Conservation (phyloP, 2,888 invertebrate species). For the Choreutis nemorana region DNA sequence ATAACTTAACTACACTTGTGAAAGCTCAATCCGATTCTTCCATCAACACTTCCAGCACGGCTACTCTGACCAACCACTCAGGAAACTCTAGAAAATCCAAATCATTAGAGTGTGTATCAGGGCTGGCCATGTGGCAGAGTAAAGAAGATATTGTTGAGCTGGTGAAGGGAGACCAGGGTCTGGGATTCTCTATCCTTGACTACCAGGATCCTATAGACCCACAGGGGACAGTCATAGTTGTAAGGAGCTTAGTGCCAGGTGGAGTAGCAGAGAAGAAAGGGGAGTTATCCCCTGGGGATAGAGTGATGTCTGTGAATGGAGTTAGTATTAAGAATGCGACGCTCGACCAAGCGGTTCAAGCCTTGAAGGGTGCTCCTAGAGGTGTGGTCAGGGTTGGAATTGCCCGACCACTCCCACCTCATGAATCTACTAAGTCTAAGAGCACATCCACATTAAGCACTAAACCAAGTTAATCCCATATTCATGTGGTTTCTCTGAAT, state of each 20-base stretch:
- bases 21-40: constrained; percentile 97
- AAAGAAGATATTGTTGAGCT: constrained; percentile 92
- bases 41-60: constrained; percentile 86
- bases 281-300: constrained; percentile 93
- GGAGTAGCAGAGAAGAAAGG: constrained; percentile 97
- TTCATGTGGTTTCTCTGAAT: constrained; percentile 19
- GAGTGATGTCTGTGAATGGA: constrained; percentile 91
- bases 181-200: constrained; percentile 98
- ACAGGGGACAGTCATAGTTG: constrained; percentile 95
- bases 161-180: constrained; percentile 92
- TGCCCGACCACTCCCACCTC: constrained; percentile 78
- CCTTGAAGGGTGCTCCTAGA: constrained; percentile 91
- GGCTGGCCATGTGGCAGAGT: constrained; percentile 96
- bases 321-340: constrained; percentile 89
- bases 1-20: constrained; percentile 81
- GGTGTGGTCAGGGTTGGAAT: constrained; percentile 93
- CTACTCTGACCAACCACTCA: constrained; percentile 76
- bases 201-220: constrained; percentile 98
- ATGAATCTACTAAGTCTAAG: constrained; percentile 39
- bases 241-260: constrained; percentile 95
- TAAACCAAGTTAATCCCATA: constrained; percentile 49
- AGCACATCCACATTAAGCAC: constrained; percentile 44
- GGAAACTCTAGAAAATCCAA: constrained; percentile 80
- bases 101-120: constrained; percentile 93
- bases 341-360: constrained; percentile 94